phyloP scores from a whole-genome alignment of 2,888 invertebrate species.

The Thera britannica region DNA sequence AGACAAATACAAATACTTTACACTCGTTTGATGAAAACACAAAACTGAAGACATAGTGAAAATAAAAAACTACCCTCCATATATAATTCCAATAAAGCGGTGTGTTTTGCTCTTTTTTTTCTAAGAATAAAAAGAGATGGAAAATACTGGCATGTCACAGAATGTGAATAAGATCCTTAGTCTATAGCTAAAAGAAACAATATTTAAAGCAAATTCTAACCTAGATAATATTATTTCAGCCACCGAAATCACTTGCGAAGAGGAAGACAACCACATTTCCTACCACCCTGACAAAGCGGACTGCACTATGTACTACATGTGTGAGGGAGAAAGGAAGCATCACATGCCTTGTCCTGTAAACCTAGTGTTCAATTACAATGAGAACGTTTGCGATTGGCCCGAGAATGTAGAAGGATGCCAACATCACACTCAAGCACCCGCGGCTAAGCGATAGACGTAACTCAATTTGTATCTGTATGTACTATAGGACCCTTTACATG shows the following conservation, averaged over 20 bases:
- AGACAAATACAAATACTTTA: too few species aligned
- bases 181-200: neutral
- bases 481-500: neutral
- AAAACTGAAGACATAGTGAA: too few species aligned
- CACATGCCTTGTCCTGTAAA: slow-evolving; percentile 98
- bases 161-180: too few species aligned
- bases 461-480: slow-evolving; percentile 15
- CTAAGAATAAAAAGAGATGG: too few species aligned
- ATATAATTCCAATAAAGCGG: too few species aligned
- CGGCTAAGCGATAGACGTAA: slow-evolving; percentile 69
- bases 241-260: slow-evolving; percentile 94
- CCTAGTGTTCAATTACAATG: slow-evolving; percentile 95
- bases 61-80: too few species aligned
- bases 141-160: too few species aligned
- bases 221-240: slow-evolving; percentile 81
- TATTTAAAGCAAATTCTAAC: neutral
- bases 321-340: slow-evolving; percentile 96
- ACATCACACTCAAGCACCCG: slow-evolving; percentile 81
- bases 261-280: slow-evolving; percentile 97
- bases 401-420: slow-evolving; percentile 95
- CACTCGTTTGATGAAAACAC: too few species aligned
- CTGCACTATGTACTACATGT: slow-evolving; percentile 98
- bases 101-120: too few species aligned
- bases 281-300: slow-evolving; percentile 96
- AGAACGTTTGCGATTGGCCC: slow-evolving; percentile 98